Evolutionary conservation across 2,888 invertebrate species (phyloP).

Genomic region (Eretmocerus hayati): DNA sequence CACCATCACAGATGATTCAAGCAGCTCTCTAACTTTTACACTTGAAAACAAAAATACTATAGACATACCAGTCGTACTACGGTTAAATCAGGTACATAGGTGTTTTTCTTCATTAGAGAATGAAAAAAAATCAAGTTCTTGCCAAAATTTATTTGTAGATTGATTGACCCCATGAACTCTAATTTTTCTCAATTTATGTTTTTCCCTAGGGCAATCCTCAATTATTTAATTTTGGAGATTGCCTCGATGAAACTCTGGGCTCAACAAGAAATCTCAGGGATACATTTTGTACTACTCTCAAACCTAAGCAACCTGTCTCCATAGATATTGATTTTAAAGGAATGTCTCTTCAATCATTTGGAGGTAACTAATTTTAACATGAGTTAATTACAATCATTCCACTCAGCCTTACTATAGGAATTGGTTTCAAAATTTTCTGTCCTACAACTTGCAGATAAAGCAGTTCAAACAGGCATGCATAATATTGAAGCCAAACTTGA

Average conservation of each 20-base stretch:
- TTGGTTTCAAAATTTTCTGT: slow-evolving; percentile 4
- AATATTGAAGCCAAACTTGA: slow-evolving; percentile 13
- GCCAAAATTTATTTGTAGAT: too few species aligned
- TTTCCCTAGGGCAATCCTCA: slow-evolving; percentile 26
- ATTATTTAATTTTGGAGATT: slow-evolving; percentile 31
- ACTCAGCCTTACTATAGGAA: too few species aligned
- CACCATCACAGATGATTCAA: slow-evolving; percentile 28
- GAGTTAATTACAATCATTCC: too few species aligned
- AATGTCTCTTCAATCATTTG: slow-evolving; percentile 21
- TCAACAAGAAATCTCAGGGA: slow-evolving; percentile 20
- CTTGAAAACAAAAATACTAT: slow-evolving; percentile 38
- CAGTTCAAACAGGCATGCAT: slow-evolving; percentile 17
- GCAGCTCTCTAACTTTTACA: slow-evolving; percentile 29
- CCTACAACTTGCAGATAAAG: slow-evolving; percentile 11
- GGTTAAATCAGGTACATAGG: slow-evolving; percentile 31
- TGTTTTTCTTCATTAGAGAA: not conserved
- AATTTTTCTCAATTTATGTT: not conserved
- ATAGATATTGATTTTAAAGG: slow-evolving; percentile 31
- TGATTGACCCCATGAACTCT: too few species aligned
- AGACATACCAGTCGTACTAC: slow-evolving; percentile 31
- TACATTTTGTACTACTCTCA: slow-evolving; percentile 18
- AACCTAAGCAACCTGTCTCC: slow-evolving; percentile 26
- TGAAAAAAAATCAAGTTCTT: too few species aligned
- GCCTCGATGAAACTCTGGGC: slow-evolving; percentile 22
- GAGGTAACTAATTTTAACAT: slow-evolving; percentile 20